A percentile compares a stretch with the other conserved stretches of the same genome.
phyloP scores from a whole-genome alignment of 1,140 invertebrate species.

The Meteorus sp. region DNA sequence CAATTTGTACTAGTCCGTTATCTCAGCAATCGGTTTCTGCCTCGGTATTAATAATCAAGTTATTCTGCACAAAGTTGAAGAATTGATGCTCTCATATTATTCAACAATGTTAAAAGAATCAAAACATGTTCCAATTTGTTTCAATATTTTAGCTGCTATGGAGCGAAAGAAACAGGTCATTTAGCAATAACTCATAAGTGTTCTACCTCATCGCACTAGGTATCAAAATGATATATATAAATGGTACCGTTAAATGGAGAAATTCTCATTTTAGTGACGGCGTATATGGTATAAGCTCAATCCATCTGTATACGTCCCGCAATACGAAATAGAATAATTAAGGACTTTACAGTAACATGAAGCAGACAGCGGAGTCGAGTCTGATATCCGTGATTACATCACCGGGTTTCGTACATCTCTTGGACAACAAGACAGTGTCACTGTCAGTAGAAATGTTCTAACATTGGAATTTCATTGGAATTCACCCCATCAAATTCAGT shows the following conservation, averaged over 20 bases:
- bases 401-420: not conserved
- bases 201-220: too few relatives aligned
- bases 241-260: not conserved
- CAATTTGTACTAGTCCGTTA: too few relatives aligned
- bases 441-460: conserved; percentile 3
- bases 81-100: too few relatives aligned
- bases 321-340: conserved; percentile 24
- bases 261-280: conserved; percentile 1
- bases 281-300: conserved; percentile 4
- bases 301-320: conserved; percentile 14
- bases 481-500: not conserved
- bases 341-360: conserved; percentile 22
- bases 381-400: conserved; percentile 23
- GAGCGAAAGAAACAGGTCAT: too few relatives aligned
- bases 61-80: too few relatives aligned
- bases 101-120: too few relatives aligned
- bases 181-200: too few relatives aligned
- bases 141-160: too few relatives aligned
- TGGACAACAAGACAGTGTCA: conserved; percentile 23
- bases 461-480: conserved; percentile 9
- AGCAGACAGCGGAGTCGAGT: conserved; percentile 12
- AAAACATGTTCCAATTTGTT: too few relatives aligned
- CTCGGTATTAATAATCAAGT: too few relatives aligned
- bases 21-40: too few relatives aligned
- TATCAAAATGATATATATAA: too few relatives aligned